A percentile compares a stretch with the other conserved stretches of the same genome.
Evolutionary conservation across 2,797 vertebrate genomes (phyloP).

Genomic region (Bradypodion ventrale): DNA sequence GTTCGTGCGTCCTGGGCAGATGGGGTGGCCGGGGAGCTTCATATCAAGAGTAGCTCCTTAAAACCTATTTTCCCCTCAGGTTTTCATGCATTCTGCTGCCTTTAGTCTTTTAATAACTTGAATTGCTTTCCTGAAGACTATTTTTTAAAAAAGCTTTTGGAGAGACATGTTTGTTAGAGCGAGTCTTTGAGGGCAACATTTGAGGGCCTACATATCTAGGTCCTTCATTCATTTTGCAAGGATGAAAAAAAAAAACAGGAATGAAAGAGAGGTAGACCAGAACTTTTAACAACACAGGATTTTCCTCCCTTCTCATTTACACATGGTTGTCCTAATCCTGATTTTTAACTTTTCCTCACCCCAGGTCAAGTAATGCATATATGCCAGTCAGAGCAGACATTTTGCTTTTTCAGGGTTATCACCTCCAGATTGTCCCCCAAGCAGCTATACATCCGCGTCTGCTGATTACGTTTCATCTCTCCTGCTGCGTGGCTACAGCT

Average conservation of each 20-base stretch:
- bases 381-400: background rate
- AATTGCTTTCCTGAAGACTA: slow-evolving; percentile 19
- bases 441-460: background rate
- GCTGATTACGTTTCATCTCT: slow-evolving; percentile 16
- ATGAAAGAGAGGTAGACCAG: background rate
- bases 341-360: background rate
- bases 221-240: background rate
- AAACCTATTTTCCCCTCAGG: slow-evolving; percentile 11
- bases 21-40: too few species aligned
- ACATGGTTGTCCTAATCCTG: background rate
- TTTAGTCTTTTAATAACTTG: background rate
- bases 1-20: too few species aligned
- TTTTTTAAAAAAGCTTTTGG: background rate
- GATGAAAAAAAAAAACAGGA: background rate
- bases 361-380: background rate
- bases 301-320: background rate
- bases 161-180: background rate
- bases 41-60: slow-evolving; percentile 18
- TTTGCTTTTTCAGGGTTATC: slow-evolving; percentile 10
- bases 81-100: background rate
- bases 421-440: slow-evolving; percentile 5
- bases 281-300: background rate
- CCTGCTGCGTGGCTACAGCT: background rate
- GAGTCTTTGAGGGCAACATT: slow-evolving; percentile 4
- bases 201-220: background rate